Percentiles rank a stretch among this genome's conserved stretches.
Evolutionary conservation across 2,888 invertebrate species (phyloP).

Genomic region (Chrysodeixis includens): DNA sequence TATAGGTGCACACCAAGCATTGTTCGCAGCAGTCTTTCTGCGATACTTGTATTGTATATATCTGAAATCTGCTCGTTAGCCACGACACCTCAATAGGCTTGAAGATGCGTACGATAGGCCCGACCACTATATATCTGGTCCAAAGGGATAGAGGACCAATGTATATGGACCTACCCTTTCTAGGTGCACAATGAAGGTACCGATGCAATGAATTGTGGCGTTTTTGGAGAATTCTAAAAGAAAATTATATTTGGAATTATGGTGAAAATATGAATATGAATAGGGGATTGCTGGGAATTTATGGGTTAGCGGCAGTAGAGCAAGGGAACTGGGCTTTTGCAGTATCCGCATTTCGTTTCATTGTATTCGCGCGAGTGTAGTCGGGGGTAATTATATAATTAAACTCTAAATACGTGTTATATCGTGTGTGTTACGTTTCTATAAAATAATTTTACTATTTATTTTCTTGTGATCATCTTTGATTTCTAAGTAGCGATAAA

Average conservation of each 20-base stretch:
- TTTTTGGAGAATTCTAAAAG: slow-evolving; percentile 21
- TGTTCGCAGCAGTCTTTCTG: slow-evolving; percentile 12
- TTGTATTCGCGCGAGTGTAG: no score
- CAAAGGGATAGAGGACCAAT: slow-evolving; percentile 25
- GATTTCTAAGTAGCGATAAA: background rate
- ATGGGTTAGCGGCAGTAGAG: background rate
- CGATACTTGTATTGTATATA: slow-evolving; percentile 61
- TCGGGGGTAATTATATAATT: no score
- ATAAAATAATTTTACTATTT: background rate
- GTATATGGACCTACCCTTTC: slow-evolving; percentile 32
- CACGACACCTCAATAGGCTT: slow-evolving; percentile 77
- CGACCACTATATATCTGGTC: slow-evolving; percentile 32
- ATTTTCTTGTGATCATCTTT: background rate
- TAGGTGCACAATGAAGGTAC: slow-evolving; percentile 42
- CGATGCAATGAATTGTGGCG: slow-evolving; percentile 32
- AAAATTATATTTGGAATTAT: slow-evolving; percentile 29
- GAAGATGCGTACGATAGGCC: slow-evolving; percentile 50
- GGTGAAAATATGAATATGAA: background rate
- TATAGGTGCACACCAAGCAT: slow-evolving; percentile 5
- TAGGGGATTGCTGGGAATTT: no score
- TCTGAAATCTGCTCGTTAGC: slow-evolving; percentile 79
- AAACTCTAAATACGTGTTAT: no score
- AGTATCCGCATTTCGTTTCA: no score
- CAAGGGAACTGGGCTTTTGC: no score
- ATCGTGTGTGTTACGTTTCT: no score